Base-by-base conservation (phyloP, 2,888 invertebrate species). In the Sisyra nigra region DNA sequence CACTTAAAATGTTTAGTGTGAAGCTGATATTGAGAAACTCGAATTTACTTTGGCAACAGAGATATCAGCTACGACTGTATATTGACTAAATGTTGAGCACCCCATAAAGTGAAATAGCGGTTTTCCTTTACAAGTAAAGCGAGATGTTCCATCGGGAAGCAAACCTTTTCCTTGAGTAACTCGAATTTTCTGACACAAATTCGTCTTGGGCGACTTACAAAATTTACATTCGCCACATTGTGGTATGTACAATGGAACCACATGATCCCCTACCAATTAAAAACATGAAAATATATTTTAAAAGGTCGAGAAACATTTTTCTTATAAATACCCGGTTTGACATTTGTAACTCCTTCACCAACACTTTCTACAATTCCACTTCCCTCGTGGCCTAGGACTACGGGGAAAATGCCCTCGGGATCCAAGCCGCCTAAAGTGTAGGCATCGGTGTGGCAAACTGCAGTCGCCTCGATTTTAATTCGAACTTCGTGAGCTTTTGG, bases 191-290 rank as follows among this genome's bases (percentile, higher is more conserved):
- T 87, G 81, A 59, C 98, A 99, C 9, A 99, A 68, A 68, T 99
- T 99, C 0, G 98, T 98, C 64, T 97, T 97, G 0, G 85, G 78
- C 46, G 82, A 92, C 48, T 81, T 76, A 63, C 98, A 99, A 62
- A 91, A 98, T 61, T 96, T 92, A 67, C 98, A 99, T 14, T 89
- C 82, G 19, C 82, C 74, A 63, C 98, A 99, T 65, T 99, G 96
- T 0, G 98, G 97, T 46, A 93, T 80, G 58, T 97, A 98, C 18
- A 94, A 64, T 0, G 97, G 96, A 48, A 98, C 76, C n/a, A 99
- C 98, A 65, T 93, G 91, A 62, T 98, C 97, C 43, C 84, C 81
- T 79, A 52, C 10, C 58, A 55, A 47, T 36, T 43, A 45, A 48
- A 38, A 47, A 48, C 24, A 33, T 33, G n/a, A 33, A 33, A 13